Percentiles rank a stretch among this genome's conserved stretches.
Evolutionary conservation across 2,888 invertebrate genomes (phyloP).

Genomic region (Ganaspis brasiliensis): DNA sequence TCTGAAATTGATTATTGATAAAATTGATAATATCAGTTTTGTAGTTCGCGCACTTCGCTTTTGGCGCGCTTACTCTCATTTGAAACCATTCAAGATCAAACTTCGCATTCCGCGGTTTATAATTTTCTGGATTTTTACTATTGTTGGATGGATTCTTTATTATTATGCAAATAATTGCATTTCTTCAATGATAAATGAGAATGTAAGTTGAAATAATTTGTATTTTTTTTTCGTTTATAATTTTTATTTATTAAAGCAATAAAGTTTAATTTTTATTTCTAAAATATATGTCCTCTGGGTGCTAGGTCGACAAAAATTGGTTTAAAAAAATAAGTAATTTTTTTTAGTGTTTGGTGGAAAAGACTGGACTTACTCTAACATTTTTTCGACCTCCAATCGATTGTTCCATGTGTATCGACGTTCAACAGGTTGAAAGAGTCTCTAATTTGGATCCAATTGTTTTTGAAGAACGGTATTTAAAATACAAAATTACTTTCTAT

Average conservation of each 20-base stretch:
- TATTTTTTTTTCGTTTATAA: too few relatives aligned
- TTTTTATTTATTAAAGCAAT: background rate
- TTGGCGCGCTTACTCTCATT: constrained; percentile 58
- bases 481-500: too few relatives aligned
- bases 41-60: constrained; percentile 56
- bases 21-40: constrained; percentile 61
- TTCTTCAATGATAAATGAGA: background rate
- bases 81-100: constrained; percentile 55
- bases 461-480: constrained; percentile 86
- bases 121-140: constrained; percentile 10
- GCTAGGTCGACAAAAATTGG: too few relatives aligned
- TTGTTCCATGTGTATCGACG: constrained; percentile 88
- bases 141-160: constrained; percentile 19
- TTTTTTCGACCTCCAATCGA: constrained; percentile 89
- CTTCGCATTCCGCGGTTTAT: constrained; percentile 52
- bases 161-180: constrained; percentile 17
- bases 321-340: background rate
- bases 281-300: background rate
- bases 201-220: background rate
- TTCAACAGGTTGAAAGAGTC: constrained; percentile 86
- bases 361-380: constrained; percentile 70
- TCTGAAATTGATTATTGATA: constrained; percentile 63
- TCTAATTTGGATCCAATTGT: constrained; percentile 85
- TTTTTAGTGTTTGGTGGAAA: constrained; percentile 72
- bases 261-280: too few relatives aligned